phyloP scores from a whole-genome alignment of 2,113 vertebrate species.

The Syngnathoides biaculeatus region DNA sequence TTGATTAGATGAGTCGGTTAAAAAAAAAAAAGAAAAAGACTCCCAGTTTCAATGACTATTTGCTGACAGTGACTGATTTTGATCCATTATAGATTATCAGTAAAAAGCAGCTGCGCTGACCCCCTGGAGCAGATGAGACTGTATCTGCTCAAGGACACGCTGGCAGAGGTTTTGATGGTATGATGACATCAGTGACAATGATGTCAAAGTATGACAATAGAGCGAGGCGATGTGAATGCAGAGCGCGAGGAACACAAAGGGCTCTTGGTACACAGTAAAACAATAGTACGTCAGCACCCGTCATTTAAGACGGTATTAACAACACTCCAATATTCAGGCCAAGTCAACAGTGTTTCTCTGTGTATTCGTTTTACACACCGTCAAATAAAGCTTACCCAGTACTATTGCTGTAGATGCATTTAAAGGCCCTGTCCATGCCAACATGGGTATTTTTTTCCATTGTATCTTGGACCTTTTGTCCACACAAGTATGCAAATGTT shows the following conservation, averaged over 20 bases:
- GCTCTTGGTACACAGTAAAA: slow-evolving; percentile 64
- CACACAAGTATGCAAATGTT: no score
- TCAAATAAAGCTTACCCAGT: no score
- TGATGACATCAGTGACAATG: background rate
- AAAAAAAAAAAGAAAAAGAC: no score
- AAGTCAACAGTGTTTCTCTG: background rate
- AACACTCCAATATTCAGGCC: background rate
- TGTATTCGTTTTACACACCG: background rate
- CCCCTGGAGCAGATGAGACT: background rate
- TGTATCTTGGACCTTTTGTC: no score
- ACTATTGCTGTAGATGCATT: no score
- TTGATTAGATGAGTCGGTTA: no score
- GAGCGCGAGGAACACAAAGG: slow-evolving; percentile 41
- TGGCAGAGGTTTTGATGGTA: background rate
- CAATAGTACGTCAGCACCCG: slow-evolving; percentile 57
- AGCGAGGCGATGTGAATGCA: slow-evolving; percentile 13
- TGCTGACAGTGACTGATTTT: background rate
- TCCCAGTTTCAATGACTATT: no score
- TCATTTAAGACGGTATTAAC: slow-evolving; percentile 17
- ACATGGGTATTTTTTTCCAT: no score
- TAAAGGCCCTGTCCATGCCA: no score
- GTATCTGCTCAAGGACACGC: slow-evolving; percentile 4
- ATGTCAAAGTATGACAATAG: background rate
- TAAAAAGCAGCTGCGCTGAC: background rate
- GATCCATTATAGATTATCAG: background rate